Base-by-base conservation (phyloP, 2,888 invertebrate genomes). In the Calameuta idolon region DNA sequence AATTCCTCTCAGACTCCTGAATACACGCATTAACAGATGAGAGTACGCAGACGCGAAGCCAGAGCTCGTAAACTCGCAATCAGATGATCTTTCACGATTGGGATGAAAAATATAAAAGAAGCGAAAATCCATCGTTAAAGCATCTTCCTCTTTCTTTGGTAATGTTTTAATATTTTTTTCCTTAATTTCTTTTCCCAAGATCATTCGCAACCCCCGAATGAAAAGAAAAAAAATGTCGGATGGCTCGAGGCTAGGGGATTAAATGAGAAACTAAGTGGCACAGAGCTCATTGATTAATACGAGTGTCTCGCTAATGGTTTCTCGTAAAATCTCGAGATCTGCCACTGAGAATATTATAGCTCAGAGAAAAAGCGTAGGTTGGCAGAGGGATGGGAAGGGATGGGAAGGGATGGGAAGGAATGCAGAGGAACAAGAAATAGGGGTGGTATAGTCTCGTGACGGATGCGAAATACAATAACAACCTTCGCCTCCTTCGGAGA, bases 281-380 rank as follows among this genome's bases (percentile, higher is more conserved):
- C 79, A 76, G 76, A 77, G 76, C 80, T 78, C 75, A 79, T 77
- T 76, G 82, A 83, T 82, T 83, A 82, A 85, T 86, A 85, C 83
- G 80, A 80, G 83, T 82, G 80, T 79, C 81, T 75, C 80, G 76
- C 81, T 87, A 84, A 87, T 85, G 84, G 81, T 78, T 82, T 83
- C 74, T 78, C 77, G 74, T 77, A 74, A 37, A 37, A 37, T 37
- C 37, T 69, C 69, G 40, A 71, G 40, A 12, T 11, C 76, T 33
- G 37, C 73, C 68, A 37, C 73, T 77, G 77, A 75, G 81, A 77
- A 76, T 73, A 78, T 77, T 77, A 79, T 74, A 69, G 69, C 76
- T 71, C 69, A 40, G 12, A 15, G 15, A 15, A 40, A 4, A 15
- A 40, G 40, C 69, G 74, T 71, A 15, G 15, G 71, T 11, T 30